These are phyloP conservation scores for Pterobdella sp. DNA, from an alignment of 2,888 invertebrate species.

Conservation along the genomic window DNA sequence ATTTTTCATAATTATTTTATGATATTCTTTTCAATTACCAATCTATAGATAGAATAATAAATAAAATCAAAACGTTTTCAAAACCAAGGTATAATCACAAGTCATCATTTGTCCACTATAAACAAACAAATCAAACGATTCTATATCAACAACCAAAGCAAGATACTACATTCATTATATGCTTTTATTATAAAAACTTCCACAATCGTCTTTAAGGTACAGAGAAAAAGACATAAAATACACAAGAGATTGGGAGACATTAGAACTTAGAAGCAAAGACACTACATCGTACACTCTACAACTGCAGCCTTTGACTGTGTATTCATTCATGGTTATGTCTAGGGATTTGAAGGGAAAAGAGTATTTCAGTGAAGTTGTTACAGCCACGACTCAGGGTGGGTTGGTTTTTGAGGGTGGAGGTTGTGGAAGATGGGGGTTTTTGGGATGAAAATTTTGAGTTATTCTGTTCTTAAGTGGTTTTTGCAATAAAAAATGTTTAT, in stretches of 20 bases:
- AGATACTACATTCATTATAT: too few species aligned
- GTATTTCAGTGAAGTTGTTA: slow-evolving; percentile 24
- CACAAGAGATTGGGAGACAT: slow-evolving; percentile 24
- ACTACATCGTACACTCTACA: slow-evolving; percentile 9
- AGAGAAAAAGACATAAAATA: slow-evolving; percentile 20
- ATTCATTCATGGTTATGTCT: slow-evolving; percentile 31
- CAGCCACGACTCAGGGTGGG: slow-evolving; percentile 16
- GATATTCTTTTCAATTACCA: too few species aligned
- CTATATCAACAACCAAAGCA: not conserved
- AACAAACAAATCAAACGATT: not conserved
- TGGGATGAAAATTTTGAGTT: too few species aligned
- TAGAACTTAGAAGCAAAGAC: slow-evolving; percentile 14
- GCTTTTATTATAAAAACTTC: too few species aligned
- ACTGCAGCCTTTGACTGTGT: slow-evolving; percentile 23
- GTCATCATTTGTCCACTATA: too few species aligned
- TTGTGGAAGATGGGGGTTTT: not conserved
- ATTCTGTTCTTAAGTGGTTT: too few species aligned
- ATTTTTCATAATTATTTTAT: too few species aligned
- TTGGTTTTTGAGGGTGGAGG: not conserved
- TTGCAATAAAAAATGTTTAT: too few species aligned
- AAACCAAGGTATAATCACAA: too few species aligned
- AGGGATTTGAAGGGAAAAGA: slow-evolving; percentile 20
- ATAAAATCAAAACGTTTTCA: too few species aligned
- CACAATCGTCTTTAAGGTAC: slow-evolving; percentile 18
- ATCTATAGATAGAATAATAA: too few species aligned